These are phyloP conservation scores for Chrysochloris asiatica DNA, from an alignment of 2,113 vertebrate genomes.

Conservation along the genomic window DNA sequence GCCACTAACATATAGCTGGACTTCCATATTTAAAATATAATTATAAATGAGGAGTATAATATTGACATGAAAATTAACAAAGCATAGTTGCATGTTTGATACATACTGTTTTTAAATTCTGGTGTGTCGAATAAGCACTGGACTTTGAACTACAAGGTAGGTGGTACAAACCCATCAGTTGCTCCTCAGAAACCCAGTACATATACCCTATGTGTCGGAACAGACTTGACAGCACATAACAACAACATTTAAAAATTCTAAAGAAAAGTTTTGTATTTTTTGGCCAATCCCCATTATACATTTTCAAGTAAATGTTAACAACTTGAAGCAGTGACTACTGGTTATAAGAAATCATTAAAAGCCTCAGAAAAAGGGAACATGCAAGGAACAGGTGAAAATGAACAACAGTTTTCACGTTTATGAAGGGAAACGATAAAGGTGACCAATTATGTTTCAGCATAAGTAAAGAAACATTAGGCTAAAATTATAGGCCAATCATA, in stretches of 20 bases:
- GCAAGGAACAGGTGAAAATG: conserved; percentile 42
- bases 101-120: not conserved
- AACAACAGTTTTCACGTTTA: not conserved
- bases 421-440: not conserved
- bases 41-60: conserved; percentile 1
- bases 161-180: too few relatives aligned
- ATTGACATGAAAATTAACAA: conserved; percentile 7
- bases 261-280: not conserved
- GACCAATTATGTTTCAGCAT: conserved; percentile 41
- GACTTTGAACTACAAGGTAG: too few relatives aligned
- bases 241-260: too few relatives aligned
- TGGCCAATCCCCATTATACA: not conserved
- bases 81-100: not conserved
- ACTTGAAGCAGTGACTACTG: not conserved
- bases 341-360: conserved; percentile 37
- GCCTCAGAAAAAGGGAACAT: not conserved
- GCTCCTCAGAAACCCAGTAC: too few relatives aligned
- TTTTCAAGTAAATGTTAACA: conserved; percentile 22
- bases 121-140: too few relatives aligned
- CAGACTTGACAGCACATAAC: too few relatives aligned
- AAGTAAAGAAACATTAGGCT: conserved; percentile 53
- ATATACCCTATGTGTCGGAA: too few relatives aligned
- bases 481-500: conserved; percentile 50
- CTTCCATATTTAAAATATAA: conserved; percentile 19
- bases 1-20: not conserved